Conservation (phyloP, 64 coral and sea anemone genomes). For the Acropora yongei region DNA sequence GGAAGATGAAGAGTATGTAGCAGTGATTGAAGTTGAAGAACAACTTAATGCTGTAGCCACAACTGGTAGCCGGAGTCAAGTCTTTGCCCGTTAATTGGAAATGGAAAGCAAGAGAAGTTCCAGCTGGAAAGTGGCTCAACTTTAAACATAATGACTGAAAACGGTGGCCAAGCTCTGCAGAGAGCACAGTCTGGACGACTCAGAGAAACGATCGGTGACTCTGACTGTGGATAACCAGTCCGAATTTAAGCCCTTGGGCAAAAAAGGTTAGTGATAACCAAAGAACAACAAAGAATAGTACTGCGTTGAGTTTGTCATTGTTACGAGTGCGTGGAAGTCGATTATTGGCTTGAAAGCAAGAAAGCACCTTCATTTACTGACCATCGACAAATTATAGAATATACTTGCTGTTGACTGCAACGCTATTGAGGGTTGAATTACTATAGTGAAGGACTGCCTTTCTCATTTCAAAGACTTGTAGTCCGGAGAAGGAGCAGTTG, state of each 20-base stretch:
- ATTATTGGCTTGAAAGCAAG: conserved; percentile 12
- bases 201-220: neutral
- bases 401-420: conserved; percentile 12
- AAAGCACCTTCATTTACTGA: neutral
- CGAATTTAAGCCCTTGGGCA: conserved; percentile 27
- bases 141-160: conserved; percentile 36
- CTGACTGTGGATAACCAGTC: conserved; percentile 24
- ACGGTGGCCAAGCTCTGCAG: neutral
- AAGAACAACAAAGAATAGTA: conserved; percentile 16
- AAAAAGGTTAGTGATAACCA: conserved; percentile 4
- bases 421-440: neutral
- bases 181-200: neutral
- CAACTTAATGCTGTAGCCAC: neutral
- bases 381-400: neutral
- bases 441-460: neutral
- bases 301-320: conserved; percentile 6
- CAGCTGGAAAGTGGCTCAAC: conserved; percentile 66
- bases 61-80: neutral
- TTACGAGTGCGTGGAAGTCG: neutral
- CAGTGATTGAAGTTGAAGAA: conserved; percentile 12
- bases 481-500: neutral
- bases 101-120: conserved; percentile 10
- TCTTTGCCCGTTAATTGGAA: conserved; percentile 35
- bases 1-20: conserved; percentile 7
- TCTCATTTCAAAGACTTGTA: neutral